Percentiles rank a stretch among this genome's conserved stretches.
phyloP scores from a whole-genome alignment of 2,888 invertebrate genomes.

The Hemaris fuciformis region DNA sequence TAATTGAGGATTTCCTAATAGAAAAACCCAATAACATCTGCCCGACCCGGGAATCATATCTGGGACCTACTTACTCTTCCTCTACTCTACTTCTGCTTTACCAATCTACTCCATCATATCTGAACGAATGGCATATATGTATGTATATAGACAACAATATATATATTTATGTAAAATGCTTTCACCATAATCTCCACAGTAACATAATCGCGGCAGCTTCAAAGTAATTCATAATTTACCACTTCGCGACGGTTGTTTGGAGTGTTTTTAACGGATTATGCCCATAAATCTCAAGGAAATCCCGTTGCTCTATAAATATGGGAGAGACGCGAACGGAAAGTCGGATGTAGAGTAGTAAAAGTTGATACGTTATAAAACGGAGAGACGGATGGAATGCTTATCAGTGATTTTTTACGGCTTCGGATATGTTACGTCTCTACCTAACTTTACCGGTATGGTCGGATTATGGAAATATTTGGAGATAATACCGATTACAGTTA shows the following conservation, averaged over 20 bases:
- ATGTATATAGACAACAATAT: no score
- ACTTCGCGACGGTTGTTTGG: not conserved
- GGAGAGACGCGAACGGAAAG: constrained; percentile 1
- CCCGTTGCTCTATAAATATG: not conserved
- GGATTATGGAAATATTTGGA: not conserved
- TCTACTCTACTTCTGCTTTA: no score
- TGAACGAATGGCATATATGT: no score
- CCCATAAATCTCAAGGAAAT: not conserved
- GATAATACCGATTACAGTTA: not conserved
- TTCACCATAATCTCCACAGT: not conserved
- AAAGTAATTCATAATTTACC: not conserved
- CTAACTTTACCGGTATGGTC: not conserved
- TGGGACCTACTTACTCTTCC: no score
- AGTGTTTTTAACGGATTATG: not conserved
- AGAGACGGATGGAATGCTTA: constrained; percentile 4
- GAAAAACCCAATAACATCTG: no score
- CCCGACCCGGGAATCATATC: no score
- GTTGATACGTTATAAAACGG: constrained; percentile 3
- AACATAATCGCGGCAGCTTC: not conserved
- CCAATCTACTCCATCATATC: no score
- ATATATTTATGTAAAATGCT: no score
- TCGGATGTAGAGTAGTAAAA: constrained; percentile 4
- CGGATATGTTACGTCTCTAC: not conserved
- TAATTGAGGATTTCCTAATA: no score
- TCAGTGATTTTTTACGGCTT: not conserved